Evolutionary conservation across 2,888 invertebrate species (phyloP), one percentile per base, ranked within the genome.

Genomic region (Microctonus hyperodae): DNA sequence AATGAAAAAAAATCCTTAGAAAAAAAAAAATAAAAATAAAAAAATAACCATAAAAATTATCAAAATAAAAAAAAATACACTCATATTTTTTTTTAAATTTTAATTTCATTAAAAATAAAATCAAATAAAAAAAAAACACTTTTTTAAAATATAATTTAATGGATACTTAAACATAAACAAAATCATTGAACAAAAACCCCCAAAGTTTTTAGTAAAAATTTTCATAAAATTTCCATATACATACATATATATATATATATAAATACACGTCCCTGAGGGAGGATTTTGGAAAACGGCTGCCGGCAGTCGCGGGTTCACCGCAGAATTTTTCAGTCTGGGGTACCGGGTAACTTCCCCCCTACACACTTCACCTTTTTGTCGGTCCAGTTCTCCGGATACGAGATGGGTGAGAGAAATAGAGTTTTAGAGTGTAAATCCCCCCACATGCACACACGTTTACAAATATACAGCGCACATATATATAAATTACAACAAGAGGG

Each of bases 281-380:
- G 76, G 76, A 76, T 78, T 79, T 79, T 68, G 33, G 75, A 79
- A 79, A 79, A 79, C 69, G 77, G 76, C 76, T 74, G 74, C 73
- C 73, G 75, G 73, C 75, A 70, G 72, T 72, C 69, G 72, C 16
- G 20, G 79, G 80, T 80, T 76, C 68, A 79, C 81, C 81, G 74
- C 81, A 81, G 76, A 75, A 81, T 81, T 81, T 81, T 81, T 81
- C 75, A 79, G 79, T 80, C 81, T 81, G 74, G 76, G 79, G 76
- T 75, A 74, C 78, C 70, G 75, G 71, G 69, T 72, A 13, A 13
- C 4, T 1, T 16, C 7, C 16, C 44, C 44, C 16, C 16, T 44
- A n/a, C n/a, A 16, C 16, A 44, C 44, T 16, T 16, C 16, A 16
- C 44, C 44, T 16, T 44, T 44, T 44, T n/a, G 44, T 74, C 71